Percentiles rank a stretch among this genome's conserved stretches.
phyloP scores from a whole-genome alignment of 2,113 vertebrate species.

The Thinocorus orbignyianus region DNA sequence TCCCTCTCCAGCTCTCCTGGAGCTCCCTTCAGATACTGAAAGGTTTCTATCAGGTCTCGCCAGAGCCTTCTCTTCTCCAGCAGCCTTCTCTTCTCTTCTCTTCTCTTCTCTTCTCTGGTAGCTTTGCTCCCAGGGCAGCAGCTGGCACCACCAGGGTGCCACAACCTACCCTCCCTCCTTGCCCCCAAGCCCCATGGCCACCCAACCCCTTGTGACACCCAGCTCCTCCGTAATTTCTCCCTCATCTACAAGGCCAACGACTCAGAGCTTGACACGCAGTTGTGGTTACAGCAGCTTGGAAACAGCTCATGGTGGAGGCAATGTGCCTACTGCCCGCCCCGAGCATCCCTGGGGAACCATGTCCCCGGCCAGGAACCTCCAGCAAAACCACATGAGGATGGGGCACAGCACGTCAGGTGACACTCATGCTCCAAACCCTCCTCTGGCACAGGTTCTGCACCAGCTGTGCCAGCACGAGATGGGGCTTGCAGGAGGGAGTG shows the following conservation, averaged over 20 bases:
- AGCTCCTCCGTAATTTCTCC: rapidly evolving
- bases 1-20: no score
- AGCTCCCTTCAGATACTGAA: no score
- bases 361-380: rapidly evolving
- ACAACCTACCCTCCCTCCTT: not conserved
- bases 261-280: not conserved
- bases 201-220: not conserved
- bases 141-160: rapidly evolving
- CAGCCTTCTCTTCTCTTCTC: no score
- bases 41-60: no score
- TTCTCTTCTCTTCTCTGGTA: no score
- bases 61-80: no score
- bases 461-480: rapidly evolving
- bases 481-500: not conserved
- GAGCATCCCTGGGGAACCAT: rapidly evolving
- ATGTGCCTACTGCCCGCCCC: not conserved
- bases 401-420: not conserved
- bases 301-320: not conserved
- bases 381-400: not conserved
- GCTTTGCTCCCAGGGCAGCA: rapidly evolving
- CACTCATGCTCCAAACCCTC: rapidly evolving
- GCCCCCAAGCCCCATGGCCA: rapidly evolving
- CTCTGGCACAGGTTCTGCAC: rapidly evolving
- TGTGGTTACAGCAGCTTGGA: not conserved
- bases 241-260: not conserved